Evolutionary conservation across 2,113 vertebrate genomes (phyloP).

Genomic region (Solea senegalensis): DNA sequence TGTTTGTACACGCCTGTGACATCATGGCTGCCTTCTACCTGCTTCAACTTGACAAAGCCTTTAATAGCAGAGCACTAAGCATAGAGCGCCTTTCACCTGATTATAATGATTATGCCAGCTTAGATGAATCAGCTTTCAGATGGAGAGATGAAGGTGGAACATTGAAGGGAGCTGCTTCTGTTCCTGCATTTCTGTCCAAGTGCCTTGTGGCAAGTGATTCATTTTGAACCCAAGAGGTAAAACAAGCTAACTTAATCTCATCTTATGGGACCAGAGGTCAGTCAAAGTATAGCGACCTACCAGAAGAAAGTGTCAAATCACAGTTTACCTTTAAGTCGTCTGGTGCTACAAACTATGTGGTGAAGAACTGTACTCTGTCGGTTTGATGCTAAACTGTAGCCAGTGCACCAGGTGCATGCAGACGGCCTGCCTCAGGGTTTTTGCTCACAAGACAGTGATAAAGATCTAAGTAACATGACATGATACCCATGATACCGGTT

Average conservation of each 20-base stretch:
- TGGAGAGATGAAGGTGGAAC: slow-evolving; percentile 6
- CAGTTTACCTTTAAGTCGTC: not conserved
- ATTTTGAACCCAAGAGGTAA: slow-evolving; percentile 11
- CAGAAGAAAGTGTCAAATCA: slow-evolving; percentile 8
- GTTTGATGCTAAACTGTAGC: not conserved
- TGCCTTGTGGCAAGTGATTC: slow-evolving; percentile 4
- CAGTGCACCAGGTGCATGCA: not conserved
- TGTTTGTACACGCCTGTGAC: slow-evolving; percentile 52
- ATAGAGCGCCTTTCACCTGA: slow-evolving; percentile 27
- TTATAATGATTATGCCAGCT: slow-evolving; percentile 47
- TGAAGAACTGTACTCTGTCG: not conserved
- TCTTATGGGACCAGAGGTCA: slow-evolving; percentile 28
- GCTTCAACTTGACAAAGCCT: slow-evolving; percentile 61
- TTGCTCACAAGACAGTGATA: not conserved
- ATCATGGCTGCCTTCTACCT: slow-evolving; percentile 42
- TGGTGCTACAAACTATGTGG: not conserved
- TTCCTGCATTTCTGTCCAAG: slow-evolving; percentile 22
- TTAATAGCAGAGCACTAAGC: slow-evolving; percentile 52
- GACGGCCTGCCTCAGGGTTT: not conserved
- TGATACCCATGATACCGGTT: not conserved
- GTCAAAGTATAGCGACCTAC: not conserved
- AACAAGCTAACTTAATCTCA: not conserved
- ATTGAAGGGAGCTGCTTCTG: not conserved
- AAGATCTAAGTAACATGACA: not conserved
- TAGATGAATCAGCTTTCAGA: slow-evolving; percentile 34